Evolutionary conservation across 2,113 vertebrate genomes (phyloP), one percentile per base, ranked within the genome.

Genomic region (Channa argus): DNA sequence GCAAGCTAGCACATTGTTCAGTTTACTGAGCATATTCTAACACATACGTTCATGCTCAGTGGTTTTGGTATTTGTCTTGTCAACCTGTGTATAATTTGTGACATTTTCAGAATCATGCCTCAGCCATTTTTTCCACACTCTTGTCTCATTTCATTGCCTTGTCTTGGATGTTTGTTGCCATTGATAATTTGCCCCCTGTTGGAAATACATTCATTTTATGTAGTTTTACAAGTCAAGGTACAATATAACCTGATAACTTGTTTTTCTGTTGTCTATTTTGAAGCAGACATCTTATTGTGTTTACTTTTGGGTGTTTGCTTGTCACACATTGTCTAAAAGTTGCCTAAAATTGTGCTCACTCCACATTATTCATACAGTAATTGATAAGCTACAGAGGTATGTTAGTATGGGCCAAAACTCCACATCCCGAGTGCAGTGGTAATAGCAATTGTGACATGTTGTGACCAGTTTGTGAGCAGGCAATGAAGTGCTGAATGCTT

Each of bases 1-100:
- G n/a, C 13, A 34, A 13, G 5, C 36, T 9, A 60, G 14, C 38
- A n/a, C n/a, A 36, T 39, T 60, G 1, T 11, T 10, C 33, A 9
- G 12, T 44, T 66, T 37, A 24, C 24, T 24, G 24, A 24, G 24
- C 24, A 24, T 24, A 24, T 41, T 4, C 39, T 33, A 37, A 64
- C 6, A 63, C 45, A 66, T 47, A 15, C 8, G 3, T 15, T 9
- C n/a, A 56, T 52, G 39, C 24, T 67, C 55, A 54, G 46, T 53
- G 69, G 67, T 85, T 85, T 81, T 88, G 80, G 84, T 86, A 83
- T 79, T 84, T 84, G 80, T 84, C 73, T 64, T 67, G 43, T 66
- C 63, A 71, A 43, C 45, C 66, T 77, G 14, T 65, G 66, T 61
- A 62, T 86, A 64, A 82, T 63, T 85, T 50, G 77, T 88, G 53